Percentiles rank a stretch among this genome's conserved stretches.
Conservation (phyloP, 2,113 vertebrate species). For the Spilogale gracilis region DNA sequence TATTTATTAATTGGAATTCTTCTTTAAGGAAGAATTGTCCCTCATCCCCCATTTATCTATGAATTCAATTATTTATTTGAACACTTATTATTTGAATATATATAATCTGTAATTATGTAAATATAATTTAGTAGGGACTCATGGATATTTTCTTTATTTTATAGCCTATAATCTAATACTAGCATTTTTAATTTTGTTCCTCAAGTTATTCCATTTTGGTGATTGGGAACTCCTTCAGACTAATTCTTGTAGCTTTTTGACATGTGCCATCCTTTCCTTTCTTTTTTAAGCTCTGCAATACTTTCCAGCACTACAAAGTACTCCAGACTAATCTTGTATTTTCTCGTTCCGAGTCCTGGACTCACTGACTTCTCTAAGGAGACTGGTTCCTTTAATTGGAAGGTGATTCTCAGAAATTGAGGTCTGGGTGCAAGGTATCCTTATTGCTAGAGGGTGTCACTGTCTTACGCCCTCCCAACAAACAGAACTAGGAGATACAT, state of each 20-base stretch:
- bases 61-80: not conserved
- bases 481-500: not conserved
- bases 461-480: not conserved
- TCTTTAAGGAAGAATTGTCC: not conserved
- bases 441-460: not conserved
- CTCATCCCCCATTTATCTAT: not conserved
- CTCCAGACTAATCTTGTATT: not conserved
- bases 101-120: not conserved
- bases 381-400: not conserved
- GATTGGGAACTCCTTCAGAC: not conserved
- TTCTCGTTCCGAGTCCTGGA: not conserved
- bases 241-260: not conserved
- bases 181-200: not conserved
- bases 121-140: not conserved
- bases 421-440: not conserved
- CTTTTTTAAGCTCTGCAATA: not conserved
- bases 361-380: not conserved
- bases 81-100: not conserved
- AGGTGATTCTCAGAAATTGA: not conserved
- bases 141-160: not conserved
- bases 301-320: not conserved
- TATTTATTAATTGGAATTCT: not conserved
- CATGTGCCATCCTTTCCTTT: not conserved
- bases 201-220: not conserved
- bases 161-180: not conserved